Percentiles rank a stretch among this genome's conserved stretches.
Conservation (phyloP, 2,113 vertebrate species). For the Perca schrenkii region DNA sequence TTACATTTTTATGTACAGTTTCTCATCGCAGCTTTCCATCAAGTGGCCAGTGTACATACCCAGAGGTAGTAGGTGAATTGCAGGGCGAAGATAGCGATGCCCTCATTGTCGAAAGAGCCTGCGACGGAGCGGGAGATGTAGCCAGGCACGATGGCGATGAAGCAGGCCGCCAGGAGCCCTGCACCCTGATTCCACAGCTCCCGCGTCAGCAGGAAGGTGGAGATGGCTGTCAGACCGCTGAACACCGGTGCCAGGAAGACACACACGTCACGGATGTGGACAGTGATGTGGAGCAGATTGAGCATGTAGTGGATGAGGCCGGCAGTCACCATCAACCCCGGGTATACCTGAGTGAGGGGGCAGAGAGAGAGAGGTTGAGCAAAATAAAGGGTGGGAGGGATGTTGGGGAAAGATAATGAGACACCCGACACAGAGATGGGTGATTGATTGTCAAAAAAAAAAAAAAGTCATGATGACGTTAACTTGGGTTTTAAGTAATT, state of each 20-base stretch:
- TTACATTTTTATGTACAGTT: background rate
- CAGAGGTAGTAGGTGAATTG: conserved; percentile 99
- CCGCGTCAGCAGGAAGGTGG: conserved; percentile 97
- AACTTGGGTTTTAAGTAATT: background rate
- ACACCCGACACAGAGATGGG: background rate
- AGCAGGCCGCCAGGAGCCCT: conserved; percentile 97
- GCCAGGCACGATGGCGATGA: conserved; percentile 98
- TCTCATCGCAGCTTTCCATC: background rate
- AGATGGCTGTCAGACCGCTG: conserved; percentile 98
- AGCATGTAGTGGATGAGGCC: conserved; percentile 98
- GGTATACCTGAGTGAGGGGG: conserved; percentile 89
- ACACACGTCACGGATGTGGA: conserved; percentile 98
- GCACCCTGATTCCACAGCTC: conserved; percentile 99
- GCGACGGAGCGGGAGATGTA: conserved; percentile 99
- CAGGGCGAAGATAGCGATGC: conserved; percentile 99
- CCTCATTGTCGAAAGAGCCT: conserved; percentile 99
- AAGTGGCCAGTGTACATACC: conserved; percentile 79
- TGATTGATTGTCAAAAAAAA: too few relatives aligned
- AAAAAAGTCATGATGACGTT: background rate
- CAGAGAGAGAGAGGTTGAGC: background rate
- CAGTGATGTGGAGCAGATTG: conserved; percentile 96
- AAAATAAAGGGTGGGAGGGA: background rate
- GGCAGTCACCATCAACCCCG: conserved; percentile 99
- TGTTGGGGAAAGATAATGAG: background rate
- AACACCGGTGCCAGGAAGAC: conserved; percentile 98